A percentile compares a stretch with the other conserved stretches of the same genome.
phyloP scores from a whole-genome alignment of 1,140 invertebrate species.

The Drosophila trapezifrons region DNA sequence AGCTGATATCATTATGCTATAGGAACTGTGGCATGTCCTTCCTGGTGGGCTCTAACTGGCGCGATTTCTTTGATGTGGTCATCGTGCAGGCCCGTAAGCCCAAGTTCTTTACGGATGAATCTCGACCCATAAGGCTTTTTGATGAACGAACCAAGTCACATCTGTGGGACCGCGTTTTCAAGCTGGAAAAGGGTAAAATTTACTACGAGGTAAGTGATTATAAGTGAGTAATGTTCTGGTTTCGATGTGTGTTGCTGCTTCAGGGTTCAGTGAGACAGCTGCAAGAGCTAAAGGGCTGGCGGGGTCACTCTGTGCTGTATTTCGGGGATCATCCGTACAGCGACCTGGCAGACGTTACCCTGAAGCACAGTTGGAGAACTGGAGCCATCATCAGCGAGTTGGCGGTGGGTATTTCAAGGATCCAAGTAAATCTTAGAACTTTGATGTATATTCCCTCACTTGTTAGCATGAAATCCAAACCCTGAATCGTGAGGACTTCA shows the following conservation, averaged over 20 bases:
- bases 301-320: constrained; percentile 95
- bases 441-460: constrained; percentile 23
- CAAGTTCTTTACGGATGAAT: constrained; percentile 96
- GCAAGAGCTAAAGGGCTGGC: constrained; percentile 96
- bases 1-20: too few species aligned
- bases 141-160: constrained; percentile 92
- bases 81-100: constrained; percentile 98
- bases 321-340: constrained; percentile 99
- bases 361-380: constrained; percentile 98
- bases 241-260: not conserved
- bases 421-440: not conserved
- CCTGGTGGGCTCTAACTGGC: constrained; percentile 95
- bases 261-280: constrained; percentile 96
- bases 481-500: constrained; percentile 93
- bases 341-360: constrained; percentile 97
- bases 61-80: constrained; percentile 96
- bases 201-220: constrained; percentile 92
- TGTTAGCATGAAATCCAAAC: constrained; percentile 95
- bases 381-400: constrained; percentile 99
- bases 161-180: constrained; percentile 95
- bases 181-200: constrained; percentile 93
- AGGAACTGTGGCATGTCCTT: constrained; percentile 96
- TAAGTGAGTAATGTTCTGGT: not conserved
- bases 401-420: constrained; percentile 85
- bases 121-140: constrained; percentile 94